Base-by-base conservation (phyloP, 2,888 invertebrate species). In the Drosophila recens region DNA sequence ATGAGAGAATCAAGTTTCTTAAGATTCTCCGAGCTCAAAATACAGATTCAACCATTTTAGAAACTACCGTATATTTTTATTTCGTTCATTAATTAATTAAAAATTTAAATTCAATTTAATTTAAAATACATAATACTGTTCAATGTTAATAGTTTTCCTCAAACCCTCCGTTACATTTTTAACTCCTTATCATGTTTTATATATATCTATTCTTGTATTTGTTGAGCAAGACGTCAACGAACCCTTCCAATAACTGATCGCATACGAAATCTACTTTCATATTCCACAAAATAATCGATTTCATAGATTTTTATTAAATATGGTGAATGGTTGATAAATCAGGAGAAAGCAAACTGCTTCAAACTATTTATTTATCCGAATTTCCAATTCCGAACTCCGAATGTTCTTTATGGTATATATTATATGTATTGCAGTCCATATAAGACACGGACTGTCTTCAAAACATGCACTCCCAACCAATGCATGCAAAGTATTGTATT, bases 401-500 rank as follows among this genome's bases (percentile, higher is more conserved):
- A 51, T 51, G 34, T 27, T 27, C n/a, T 38, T 48, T 9, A 11
- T 27, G 27, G 27, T 27, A 27, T n/a, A 57, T 45, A 34, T 17
- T n/a, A 57, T 45, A 34, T 17, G 17, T n/a, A 57, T 45, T n/a
- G n/a, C n/a, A 13, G 54, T 20, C 20, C 42, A 15, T 34, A 33
- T 57, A 45, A 45, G 46, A 45, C 34, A 34, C 11, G 45, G 23
- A 46, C 46, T 11, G 36, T 3, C 27, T 27, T 27, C 5, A 27
- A 27, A 27, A 20, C 23, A 48, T 40, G 30, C 10, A 13, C 13
- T 15, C 17, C 36, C 45, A 49, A 53, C 20, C 30, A 27, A 27
- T 27, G 57, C 61, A 43, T 65, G 53, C 17, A 69, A 46, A 70
- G 70, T 85, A 85, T 85, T 81, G 70, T 85, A 85, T 85, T 81